Evolutionary conservation across 2,888 invertebrate genomes (phyloP).

Genomic region (Drosophila buzzatii): DNA sequence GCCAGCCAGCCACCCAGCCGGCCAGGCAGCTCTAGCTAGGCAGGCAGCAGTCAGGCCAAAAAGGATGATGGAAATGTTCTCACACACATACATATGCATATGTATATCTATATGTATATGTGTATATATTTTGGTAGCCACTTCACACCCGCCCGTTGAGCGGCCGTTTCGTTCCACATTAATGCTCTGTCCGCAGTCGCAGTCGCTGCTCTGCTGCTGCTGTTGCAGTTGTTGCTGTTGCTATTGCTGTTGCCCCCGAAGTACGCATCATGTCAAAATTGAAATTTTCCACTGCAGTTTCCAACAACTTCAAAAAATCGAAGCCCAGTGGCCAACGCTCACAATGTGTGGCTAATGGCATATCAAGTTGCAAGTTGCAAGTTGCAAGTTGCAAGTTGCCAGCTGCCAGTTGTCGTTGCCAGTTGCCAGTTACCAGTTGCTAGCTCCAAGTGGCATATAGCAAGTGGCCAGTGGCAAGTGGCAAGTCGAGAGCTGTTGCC

Average conservation of each 20-base stretch:
- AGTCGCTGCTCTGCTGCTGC: conserved; percentile 15
- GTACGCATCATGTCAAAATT: conserved; percentile 73
- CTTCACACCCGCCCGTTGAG: conserved; percentile 64
- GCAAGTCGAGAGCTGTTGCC: conserved; percentile 30
- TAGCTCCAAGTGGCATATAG: conserved; percentile 26
- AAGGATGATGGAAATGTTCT: conserved; percentile 70
- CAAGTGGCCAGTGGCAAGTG: conserved; percentile 20
- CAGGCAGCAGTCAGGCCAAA: conserved; percentile 30
- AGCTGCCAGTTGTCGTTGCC: conserved; percentile 17
- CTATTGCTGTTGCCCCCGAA: conserved; percentile 49
- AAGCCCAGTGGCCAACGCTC: conserved; percentile 62
- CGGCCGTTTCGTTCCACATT: conserved; percentile 68
- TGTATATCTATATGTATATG: neutral
- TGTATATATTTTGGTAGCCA: conserved; percentile 25
- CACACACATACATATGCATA: conserved; percentile 7
- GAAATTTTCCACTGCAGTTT: conserved; percentile 76
- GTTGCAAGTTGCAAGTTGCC: conserved; percentile 30
- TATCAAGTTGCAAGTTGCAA: conserved; percentile 55
- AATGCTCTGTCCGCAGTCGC: conserved; percentile 44
- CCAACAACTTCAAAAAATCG: conserved; percentile 64
- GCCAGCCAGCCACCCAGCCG: conserved; percentile 26
- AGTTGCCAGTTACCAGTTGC: no score
- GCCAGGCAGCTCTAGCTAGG: conserved; percentile 10
- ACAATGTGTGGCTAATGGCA: conserved; percentile 62
- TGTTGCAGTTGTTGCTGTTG: conserved; percentile 24